Base-by-base conservation (phyloP, 2,888 invertebrate species). In the Monochamus alternatus region DNA sequence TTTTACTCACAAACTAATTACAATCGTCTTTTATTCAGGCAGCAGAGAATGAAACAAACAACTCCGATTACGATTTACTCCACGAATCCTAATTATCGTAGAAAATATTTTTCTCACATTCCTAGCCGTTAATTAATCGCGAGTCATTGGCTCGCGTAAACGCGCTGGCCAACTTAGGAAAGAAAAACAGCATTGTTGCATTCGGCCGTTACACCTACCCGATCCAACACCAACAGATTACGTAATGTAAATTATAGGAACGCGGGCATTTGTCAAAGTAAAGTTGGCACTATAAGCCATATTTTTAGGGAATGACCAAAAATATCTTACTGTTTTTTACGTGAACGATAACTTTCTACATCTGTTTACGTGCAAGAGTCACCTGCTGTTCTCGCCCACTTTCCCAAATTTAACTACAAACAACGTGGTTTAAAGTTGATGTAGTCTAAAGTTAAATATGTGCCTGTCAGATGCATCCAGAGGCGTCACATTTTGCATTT, bases 91-190 rank as follows among this genome's bases (percentile, higher is more conserved):
- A 67, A 67, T 47, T 58, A 47, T 52, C 52, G n/a, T 59, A 68
- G 22, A 43, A 68, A 60, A 44, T 69, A 5, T 44, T 69, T 69
- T 69, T 69, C 55, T 69, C 69, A 69, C 66, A 66, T 52, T 32
- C 66, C 51, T 9, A 14, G 4, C 64, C 22, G 30, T 44, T 64
- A 64, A 64, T 64, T 64, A 64, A 47, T 47, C 9, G 47, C 47
- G 47, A 64, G 30, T 47, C 31, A 47, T 47, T 64, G 9, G 47
- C 64, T 44, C 44, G 47, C n/a, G 22, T 64, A 64, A 64, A 10
- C 64, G 44, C 22, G 22, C 22, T 22, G 30, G 64, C 22, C 60
- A 47, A 47, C 10, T 32, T 12, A 14, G n/a, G 38, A 60, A 31
- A 3, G 8, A 10, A 58, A 30, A 30, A 30, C 9, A 31, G 31